Conservation (phyloP, 2,888 invertebrate species). For the Diplazon laetatorius region DNA sequence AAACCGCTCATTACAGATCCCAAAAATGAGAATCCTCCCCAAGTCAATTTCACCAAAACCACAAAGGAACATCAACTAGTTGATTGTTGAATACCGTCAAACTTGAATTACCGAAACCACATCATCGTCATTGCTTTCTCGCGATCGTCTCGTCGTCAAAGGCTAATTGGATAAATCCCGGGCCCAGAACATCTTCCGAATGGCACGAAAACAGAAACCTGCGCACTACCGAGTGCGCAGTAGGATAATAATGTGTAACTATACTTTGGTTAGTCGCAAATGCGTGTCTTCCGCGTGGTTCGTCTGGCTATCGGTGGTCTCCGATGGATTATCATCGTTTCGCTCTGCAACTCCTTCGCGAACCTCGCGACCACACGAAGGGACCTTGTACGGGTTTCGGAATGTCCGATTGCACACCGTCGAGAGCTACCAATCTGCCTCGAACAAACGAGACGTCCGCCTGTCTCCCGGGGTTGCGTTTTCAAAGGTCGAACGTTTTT, state of each 20-base stretch:
- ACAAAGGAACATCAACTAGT: too few relatives aligned
- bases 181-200: conserved; percentile 29
- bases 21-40: too few relatives aligned
- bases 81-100: too few relatives aligned
- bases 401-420: conserved; percentile 16
- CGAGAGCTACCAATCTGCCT: conserved; percentile 33
- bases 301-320: too few relatives aligned
- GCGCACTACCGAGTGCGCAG: conserved; percentile 1
- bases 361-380: too few relatives aligned
- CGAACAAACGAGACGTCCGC: conserved; percentile 46
- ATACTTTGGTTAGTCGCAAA: conserved; percentile 17
- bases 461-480: conserved; percentile 32
- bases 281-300: conserved; percentile 29
- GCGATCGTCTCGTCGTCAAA: conserved; percentile 26
- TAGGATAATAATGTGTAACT: conserved; percentile 19
- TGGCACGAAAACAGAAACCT: conserved; percentile 17
- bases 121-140: conserved; percentile 12
- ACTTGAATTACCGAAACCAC: neutral
- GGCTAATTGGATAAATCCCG: conserved; percentile 54
- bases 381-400: conserved; percentile 33
- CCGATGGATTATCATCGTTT: neutral
- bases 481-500: conserved; percentile 46
- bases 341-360: too few relatives aligned
- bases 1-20: too few relatives aligned
- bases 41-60: conserved; percentile 17